Conservation (phyloP, 1,140 invertebrate genomes). For the Oryctes rhinoceros region DNA sequence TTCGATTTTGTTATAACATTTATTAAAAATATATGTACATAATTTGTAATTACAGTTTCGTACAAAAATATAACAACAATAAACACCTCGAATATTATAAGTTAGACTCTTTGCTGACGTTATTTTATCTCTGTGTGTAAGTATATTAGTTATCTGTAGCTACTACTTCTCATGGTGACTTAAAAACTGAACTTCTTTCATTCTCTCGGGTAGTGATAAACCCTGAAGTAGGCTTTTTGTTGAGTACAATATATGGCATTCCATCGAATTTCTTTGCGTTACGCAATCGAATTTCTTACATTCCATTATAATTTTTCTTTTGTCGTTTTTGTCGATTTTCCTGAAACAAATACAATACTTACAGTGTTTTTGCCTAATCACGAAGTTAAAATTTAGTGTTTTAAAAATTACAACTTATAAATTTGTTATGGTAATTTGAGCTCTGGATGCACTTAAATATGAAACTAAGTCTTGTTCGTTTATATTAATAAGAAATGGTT, state of each 20-base stretch:
- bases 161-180: neutral
- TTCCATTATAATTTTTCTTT: neutral
- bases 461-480: neutral
- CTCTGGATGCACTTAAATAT: neutral
- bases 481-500: neutral
- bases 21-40: slow-evolving; percentile 12
- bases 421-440: neutral
- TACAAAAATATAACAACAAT: slow-evolving; percentile 6
- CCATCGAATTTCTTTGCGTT: neutral
- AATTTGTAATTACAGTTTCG: neutral
- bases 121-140: neutral
- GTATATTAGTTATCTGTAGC: slow-evolving; percentile 3
- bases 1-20: neutral
- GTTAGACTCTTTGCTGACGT: neutral
- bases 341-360: neutral
- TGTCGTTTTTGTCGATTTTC: neutral
- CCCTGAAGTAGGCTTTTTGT: neutral
- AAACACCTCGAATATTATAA: slow-evolving; percentile 1
- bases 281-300: neutral
- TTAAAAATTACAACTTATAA: neutral
- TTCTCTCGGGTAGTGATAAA: neutral
- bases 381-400: neutral
- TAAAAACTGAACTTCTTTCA: neutral
- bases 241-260: neutral
- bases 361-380: neutral